Conservation (phyloP, 2,797 vertebrate genomes). For the Enteromius treurensis region DNA sequence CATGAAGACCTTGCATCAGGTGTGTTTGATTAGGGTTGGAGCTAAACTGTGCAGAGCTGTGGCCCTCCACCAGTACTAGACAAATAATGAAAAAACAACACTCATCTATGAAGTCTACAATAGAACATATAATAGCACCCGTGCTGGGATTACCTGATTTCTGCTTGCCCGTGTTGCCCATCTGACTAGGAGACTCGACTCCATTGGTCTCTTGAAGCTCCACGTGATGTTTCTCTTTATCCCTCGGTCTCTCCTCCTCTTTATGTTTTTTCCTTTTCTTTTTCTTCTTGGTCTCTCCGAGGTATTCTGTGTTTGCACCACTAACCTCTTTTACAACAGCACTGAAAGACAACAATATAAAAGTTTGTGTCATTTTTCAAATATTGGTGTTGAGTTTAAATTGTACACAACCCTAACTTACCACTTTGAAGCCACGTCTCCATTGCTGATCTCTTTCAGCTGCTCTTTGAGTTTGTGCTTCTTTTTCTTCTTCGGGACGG, state of each 20-base stretch:
- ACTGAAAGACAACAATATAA: slow-evolving; percentile 4
- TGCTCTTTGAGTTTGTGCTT: slow-evolving; percentile 62
- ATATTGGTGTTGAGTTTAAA: too few species aligned
- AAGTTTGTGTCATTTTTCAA: neutral
- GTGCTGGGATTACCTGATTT: slow-evolving; percentile 54
- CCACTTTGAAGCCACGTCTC: slow-evolving; percentile 63
- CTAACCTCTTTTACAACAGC: slow-evolving; percentile 42
- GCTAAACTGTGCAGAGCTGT: too few species aligned
- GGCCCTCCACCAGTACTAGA: too few species aligned
- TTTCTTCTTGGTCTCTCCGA: slow-evolving; percentile 64
- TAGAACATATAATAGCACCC: slow-evolving; percentile 60
- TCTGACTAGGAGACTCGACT: slow-evolving; percentile 33
- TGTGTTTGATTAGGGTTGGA: too few species aligned
- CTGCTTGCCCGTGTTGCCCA: slow-evolving; percentile 44
- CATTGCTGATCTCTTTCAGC: slow-evolving; percentile 51
- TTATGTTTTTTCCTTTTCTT: slow-evolving; percentile 68
- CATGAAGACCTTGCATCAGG: too few species aligned
- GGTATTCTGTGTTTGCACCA: slow-evolving; percentile 32
- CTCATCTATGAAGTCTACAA: neutral
- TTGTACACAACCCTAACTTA: slow-evolving; percentile 49
- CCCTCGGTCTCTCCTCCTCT: slow-evolving; percentile 53
- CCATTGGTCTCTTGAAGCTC: slow-evolving; percentile 6
- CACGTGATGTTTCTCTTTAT: neutral
- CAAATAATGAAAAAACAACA: too few species aligned
- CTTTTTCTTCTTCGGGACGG: slow-evolving; percentile 64